phyloP scores from a whole-genome alignment of 1,140 invertebrate genomes.

The Anadara kagoshimensis region DNA sequence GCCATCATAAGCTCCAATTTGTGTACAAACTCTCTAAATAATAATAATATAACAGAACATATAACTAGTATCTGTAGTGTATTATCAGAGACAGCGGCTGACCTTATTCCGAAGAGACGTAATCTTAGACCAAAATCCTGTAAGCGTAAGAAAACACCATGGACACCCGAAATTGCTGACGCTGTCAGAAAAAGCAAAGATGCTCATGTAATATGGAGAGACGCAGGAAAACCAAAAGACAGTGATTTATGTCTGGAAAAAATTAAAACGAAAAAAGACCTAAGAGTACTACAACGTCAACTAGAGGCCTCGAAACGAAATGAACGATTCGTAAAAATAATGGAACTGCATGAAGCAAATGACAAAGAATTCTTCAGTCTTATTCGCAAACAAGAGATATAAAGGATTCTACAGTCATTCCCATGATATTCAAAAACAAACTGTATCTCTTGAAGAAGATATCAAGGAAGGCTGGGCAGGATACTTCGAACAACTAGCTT shows the following conservation, averaged over 20 bases:
- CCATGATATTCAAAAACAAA: background rate
- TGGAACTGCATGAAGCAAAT: slow-evolving; percentile 3
- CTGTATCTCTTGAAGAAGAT: background rate
- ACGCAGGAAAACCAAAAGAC: background rate
- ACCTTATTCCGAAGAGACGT: no score
- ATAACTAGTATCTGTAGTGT: no score
- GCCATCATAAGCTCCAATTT: no score
- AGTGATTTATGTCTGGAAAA: background rate
- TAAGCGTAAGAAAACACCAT: slow-evolving; percentile 7
- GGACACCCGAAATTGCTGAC: background rate
- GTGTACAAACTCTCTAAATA: no score
- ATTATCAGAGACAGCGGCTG: no score
- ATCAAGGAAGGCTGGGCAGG: slow-evolving; percentile 14
- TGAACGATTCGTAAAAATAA: no score
- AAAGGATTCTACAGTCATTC: background rate
- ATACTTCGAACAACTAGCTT: slow-evolving; percentile 7
- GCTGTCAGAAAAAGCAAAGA: background rate
- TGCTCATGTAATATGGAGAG: slow-evolving; percentile 5
- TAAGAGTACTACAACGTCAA: background rate
- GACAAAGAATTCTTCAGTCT: slow-evolving; percentile 2
- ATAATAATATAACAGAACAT: no score
- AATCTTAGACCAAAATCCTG: no score
- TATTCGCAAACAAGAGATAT: slow-evolving; percentile 1
- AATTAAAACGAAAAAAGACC: background rate
- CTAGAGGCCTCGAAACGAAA: slow-evolving; percentile 1